Conservation (phyloP, 2,113 vertebrate species). For the Sander vitreus region DNA sequence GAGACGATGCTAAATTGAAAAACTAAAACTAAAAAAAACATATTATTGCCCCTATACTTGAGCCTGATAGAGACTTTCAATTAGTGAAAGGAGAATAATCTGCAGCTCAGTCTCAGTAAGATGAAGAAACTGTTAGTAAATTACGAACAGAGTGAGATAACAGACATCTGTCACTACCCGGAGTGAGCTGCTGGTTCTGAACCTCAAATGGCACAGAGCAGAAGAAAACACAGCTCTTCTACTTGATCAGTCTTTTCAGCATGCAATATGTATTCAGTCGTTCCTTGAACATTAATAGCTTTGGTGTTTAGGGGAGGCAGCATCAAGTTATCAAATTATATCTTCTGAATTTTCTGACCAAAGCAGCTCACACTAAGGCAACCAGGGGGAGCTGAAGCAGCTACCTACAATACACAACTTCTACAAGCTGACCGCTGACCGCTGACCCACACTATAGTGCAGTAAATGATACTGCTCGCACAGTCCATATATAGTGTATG, state of each 20-base stretch:
- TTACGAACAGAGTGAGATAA: slow-evolving; percentile 13
- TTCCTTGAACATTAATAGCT: neutral
- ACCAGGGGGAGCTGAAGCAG: neutral
- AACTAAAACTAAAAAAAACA: neutral
- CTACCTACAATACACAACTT: neutral
- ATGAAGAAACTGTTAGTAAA: neutral
- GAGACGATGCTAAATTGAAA: neutral
- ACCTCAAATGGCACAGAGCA: neutral
- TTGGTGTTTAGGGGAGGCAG: slow-evolving; percentile 2
- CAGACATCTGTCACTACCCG: neutral
- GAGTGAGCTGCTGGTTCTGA: slow-evolving; percentile 1
- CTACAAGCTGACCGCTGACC: neutral
- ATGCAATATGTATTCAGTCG: neutral
- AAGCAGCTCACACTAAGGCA: neutral
- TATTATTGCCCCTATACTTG: neutral
- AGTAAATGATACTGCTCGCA: neutral
- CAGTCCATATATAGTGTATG: neutral
- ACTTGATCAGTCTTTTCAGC: neutral
- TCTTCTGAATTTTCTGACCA: neutral
- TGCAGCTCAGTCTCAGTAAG: neutral
- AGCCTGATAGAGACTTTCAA: neutral
- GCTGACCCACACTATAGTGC: neutral
- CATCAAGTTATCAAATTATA: slow-evolving; percentile 4
- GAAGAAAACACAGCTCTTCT: neutral
- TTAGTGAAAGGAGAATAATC: neutral